Conservation (phyloP, 2,113 vertebrate species). For the Anser brachyrhynchus region DNA sequence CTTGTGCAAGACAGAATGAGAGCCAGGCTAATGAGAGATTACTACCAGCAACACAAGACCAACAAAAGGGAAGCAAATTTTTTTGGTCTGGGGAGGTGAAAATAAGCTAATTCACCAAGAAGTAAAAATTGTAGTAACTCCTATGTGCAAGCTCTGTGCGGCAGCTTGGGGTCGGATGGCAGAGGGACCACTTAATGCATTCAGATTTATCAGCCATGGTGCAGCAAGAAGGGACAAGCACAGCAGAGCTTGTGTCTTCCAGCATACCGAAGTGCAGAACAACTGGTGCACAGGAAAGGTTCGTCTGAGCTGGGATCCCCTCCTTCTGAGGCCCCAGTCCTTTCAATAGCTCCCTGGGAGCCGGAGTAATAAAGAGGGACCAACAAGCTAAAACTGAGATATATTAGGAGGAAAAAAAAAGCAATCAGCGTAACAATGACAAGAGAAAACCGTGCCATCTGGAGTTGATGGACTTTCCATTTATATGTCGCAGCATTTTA, state of each 20-base stretch:
- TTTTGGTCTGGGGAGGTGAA: not conserved
- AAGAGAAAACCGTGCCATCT: not conserved
- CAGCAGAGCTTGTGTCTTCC: fast-evolving
- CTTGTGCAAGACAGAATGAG: too few species aligned
- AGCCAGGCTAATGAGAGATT: not conserved
- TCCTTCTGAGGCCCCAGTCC: not conserved
- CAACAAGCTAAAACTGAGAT: fast-evolving
- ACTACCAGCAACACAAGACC: not conserved
- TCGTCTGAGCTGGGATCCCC: not conserved
- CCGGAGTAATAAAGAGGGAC: fast-evolving
- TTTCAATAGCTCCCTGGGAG: not conserved
- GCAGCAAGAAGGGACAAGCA: not conserved
- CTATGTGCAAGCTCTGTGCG: not conserved
- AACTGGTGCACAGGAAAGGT: too few species aligned
- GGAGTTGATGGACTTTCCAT: not conserved
- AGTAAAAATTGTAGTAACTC: fast-evolving
- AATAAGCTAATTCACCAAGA: not conserved
- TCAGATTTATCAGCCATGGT: not conserved
- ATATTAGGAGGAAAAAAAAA: not conserved
- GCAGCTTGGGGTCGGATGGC: not conserved
- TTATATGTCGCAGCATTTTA: fast-evolving
- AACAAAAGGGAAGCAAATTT: not conserved
- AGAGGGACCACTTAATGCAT: not conserved
- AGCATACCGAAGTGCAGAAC: fast-evolving
- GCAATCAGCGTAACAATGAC: fast-evolving